Evolutionary conservation across 1,140 invertebrate genomes (phyloP).

Genomic region (Rhopalosiphum maidis): DNA sequence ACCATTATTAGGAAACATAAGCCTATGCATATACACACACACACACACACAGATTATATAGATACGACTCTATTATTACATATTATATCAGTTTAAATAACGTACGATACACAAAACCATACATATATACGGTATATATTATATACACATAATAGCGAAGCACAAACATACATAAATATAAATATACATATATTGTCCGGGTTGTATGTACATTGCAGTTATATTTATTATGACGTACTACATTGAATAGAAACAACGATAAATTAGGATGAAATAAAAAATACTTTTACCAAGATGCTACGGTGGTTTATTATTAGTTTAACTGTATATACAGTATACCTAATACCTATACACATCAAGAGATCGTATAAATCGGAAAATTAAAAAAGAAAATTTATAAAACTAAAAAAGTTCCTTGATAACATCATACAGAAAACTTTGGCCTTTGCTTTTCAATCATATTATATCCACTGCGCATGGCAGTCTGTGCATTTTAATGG

Average conservation of each 20-base stretch:
- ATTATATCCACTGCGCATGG: not conserved
- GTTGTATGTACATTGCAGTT: not conserved
- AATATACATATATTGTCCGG: not conserved
- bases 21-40: not conserved
- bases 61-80: not conserved
- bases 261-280: not conserved
- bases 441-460: not conserved
- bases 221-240: not conserved
- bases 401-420: not conserved
- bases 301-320: not conserved
- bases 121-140: too few relatives aligned
- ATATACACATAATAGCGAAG: too few relatives aligned
- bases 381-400: not conserved
- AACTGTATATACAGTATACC: not conserved
- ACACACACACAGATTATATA: not conserved
- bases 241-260: not conserved
- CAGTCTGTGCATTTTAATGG: not conserved
- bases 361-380: not conserved
- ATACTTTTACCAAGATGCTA: not conserved
- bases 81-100: slow-evolving; percentile 5
- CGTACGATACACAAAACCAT: not conserved
- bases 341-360: not conserved
- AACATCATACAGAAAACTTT: not conserved
- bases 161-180: too few relatives aligned
- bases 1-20: not conserved